Evolutionary conservation across 2,888 invertebrate species (phyloP), one percentile per base, ranked within the genome.

Genomic region (Chloroclysta siterata): DNA sequence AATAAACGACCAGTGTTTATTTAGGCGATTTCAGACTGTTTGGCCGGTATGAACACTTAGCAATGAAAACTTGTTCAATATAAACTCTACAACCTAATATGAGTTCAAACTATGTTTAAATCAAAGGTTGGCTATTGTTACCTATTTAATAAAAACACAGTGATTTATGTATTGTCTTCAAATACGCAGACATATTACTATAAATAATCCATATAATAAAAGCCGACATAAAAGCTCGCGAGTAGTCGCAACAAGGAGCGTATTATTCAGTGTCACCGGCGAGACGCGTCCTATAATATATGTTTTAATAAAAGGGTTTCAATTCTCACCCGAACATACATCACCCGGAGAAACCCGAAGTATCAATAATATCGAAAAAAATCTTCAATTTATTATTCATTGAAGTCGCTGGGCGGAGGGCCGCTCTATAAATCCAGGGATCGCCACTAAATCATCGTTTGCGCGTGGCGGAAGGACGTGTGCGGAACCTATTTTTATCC

Each of bases 301-400:
- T 92, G 92, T 89, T 90, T 92, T 92, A 92, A 93, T 92, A 92
- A 92, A 92, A 92, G 90, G 90, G 89, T 90, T 90, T 87, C 89
- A 89, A 89, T 87, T 89, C 87, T 82, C 87, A 82, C 85, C 86
- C 84, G 83, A 83, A 84, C 88, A 87, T 91, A 89, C 82, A 88
- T 90, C 89, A 89, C 84, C 36, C 72, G 79, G 75, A 82, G 82
- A 87, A 84, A 83, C 85, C 87, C 88, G 77, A 83, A 87, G 87
- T 90, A 89, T 90, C 90, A 88, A 89, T 89, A 89, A 88, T 89
- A 89, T 85, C 85, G 83, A 79, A 83, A 86, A 88, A 88, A 88
- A 89, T 87, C 87, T 89, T 84, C 87, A 84, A 90, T 90, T 89
- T 90, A 88, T 90, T 90, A 89, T 89, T 89, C 89, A 88, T 90